Conservation (phyloP, 1,140 invertebrate genomes). For the Drosophila tristis region DNA sequence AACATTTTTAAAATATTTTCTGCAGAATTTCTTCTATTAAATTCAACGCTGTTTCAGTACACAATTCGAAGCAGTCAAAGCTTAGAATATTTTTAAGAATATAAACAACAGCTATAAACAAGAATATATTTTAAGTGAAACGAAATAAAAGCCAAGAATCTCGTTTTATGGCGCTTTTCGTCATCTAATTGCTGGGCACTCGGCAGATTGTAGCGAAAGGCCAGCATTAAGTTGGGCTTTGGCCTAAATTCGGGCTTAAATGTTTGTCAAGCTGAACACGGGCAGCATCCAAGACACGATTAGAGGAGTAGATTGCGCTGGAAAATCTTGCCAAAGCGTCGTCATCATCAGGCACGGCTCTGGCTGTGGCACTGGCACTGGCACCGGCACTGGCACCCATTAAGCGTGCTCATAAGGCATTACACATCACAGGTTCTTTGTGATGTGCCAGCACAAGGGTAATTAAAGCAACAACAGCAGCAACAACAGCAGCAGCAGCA, state of each 20-base stretch:
- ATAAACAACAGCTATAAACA: too few relatives aligned
- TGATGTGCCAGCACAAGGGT: conserved; percentile 40
- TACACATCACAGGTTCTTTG: conserved; percentile 9
- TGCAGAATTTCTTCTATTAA: too few relatives aligned
- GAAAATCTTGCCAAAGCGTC: conserved; percentile 18
- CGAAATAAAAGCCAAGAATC: too few relatives aligned
- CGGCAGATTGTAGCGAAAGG: too few relatives aligned
- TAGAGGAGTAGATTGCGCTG: not conserved
- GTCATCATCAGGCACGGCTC: not conserved
- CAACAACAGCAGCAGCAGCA: conserved; percentile 13
- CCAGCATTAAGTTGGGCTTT: not conserved
- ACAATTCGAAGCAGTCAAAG: too few relatives aligned
- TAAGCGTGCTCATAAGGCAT: conserved; percentile 5
- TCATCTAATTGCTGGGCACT: too few relatives aligned
- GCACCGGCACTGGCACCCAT: not conserved
- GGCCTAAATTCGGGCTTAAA: conserved; percentile 38
- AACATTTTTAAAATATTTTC: too few relatives aligned
- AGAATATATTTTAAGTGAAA: too few relatives aligned
- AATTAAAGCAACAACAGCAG: conserved; percentile 65
- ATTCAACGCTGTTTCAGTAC: too few relatives aligned
- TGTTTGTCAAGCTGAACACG: conserved; percentile 13
- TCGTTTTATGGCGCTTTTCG: too few relatives aligned
- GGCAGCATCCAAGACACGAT: not conserved
- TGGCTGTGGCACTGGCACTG: too few relatives aligned
- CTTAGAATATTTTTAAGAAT: too few relatives aligned